Conservation (phyloP, 2,888 invertebrate species). For the Parnassius glacialis region DNA sequence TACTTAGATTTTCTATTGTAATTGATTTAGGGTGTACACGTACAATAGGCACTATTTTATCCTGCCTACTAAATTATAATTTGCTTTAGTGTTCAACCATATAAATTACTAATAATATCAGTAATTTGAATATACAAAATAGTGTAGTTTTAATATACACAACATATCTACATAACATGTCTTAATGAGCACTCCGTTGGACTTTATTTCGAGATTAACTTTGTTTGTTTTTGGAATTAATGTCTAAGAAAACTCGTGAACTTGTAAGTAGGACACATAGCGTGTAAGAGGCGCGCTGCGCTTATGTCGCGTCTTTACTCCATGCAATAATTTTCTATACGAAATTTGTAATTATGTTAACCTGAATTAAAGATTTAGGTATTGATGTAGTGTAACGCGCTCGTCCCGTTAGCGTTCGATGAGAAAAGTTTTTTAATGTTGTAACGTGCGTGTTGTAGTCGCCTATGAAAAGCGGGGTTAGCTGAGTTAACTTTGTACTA, state of each 20-base stretch:
- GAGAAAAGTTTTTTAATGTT: slow-evolving; percentile 21
- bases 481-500: too few relatives aligned
- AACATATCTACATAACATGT: too few relatives aligned
- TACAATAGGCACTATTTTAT: too few relatives aligned
- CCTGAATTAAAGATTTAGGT: slow-evolving; percentile 24
- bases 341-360: slow-evolving; percentile 32
- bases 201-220: background rate
- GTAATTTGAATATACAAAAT: too few relatives aligned
- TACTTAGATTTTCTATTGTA: too few relatives aligned
- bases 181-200: too few relatives aligned
- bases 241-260: slow-evolving; percentile 27
- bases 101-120: too few relatives aligned
- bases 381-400: slow-evolving; percentile 23
- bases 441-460: slow-evolving; percentile 1
- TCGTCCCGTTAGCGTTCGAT: background rate
- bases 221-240: background rate
- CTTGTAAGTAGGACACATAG: slow-evolving; percentile 33
- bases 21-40: too few relatives aligned
- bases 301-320: slow-evolving; percentile 21
- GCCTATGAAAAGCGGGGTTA: background rate
- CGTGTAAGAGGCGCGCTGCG: slow-evolving; percentile 7
- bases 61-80: too few relatives aligned
- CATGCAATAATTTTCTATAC: slow-evolving; percentile 58
- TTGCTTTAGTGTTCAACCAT: too few relatives aligned
- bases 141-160: too few relatives aligned